phyloP scores from a whole-genome alignment of 2,113 vertebrate genomes.

The Lonchura striata region DNA sequence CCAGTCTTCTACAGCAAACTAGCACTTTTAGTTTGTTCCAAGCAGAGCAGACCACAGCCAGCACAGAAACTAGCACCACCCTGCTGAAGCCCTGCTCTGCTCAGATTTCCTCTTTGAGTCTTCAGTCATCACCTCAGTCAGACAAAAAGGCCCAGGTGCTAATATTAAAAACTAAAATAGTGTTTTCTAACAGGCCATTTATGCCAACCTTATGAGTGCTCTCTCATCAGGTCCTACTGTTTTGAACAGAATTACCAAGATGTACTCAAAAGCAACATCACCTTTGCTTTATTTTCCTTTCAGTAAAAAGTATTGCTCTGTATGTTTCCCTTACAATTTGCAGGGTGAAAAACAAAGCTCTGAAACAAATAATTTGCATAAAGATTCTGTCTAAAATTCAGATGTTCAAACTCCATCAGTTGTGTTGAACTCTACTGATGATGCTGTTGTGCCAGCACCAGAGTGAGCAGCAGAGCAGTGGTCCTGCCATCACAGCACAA shows the following conservation, averaged over 20 bases:
- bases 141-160: neutral
- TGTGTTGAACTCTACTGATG: neutral
- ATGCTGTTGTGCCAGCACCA: neutral
- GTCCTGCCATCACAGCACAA: neutral
- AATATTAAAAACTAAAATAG: neutral
- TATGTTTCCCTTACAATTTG: neutral
- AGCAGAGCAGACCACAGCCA: neutral
- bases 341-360: neutral
- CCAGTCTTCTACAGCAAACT: neutral
- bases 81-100: neutral
- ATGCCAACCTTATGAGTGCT: neutral
- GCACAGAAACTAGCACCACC: neutral
- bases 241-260: neutral
- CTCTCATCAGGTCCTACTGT: neutral
- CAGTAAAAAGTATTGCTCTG: neutral
- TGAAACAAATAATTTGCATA: neutral
- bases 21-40: neutral
- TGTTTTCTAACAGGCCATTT: neutral
- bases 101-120: neutral
- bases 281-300: neutral
- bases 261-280: rapidly evolving
- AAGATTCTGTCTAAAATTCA: neutral
- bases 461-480: neutral
- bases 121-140: neutral
- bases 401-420: neutral